Evolutionary conservation across 2,797 vertebrate genomes (phyloP).

Genomic region (Rhadinocentrus ornatus): DNA sequence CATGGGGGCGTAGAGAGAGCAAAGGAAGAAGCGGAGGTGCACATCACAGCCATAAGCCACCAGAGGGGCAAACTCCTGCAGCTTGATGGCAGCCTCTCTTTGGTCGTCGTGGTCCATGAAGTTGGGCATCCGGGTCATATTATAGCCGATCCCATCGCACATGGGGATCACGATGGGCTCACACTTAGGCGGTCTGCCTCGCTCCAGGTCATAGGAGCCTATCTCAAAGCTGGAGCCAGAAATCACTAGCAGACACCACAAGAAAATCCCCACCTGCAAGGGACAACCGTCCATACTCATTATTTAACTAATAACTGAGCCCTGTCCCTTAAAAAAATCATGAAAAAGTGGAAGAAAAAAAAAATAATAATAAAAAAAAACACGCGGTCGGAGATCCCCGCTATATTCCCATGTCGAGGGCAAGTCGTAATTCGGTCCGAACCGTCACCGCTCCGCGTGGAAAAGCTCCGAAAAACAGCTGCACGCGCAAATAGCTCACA

Average conservation of each 20-base stretch:
- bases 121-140: conserved; percentile 98
- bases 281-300: conserved; percentile 83
- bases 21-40: conserved; percentile 98
- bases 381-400: conserved; percentile 44
- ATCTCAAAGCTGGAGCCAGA: conserved; percentile 87
- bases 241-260: conserved; percentile 86
- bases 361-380: conserved; percentile 1
- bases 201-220: conserved; percentile 88
- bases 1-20: conserved; percentile 98
- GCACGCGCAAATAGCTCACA: neutral
- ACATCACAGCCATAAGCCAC: conserved; percentile 96
- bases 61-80: conserved; percentile 94
- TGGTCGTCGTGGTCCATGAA: conserved; percentile 95
- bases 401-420: conserved; percentile 68
- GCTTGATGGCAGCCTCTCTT: conserved; percentile 93
- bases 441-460: conserved; percentile 35
- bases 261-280: conserved; percentile 78
- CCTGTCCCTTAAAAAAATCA: conserved; percentile 30
- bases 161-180: conserved; percentile 95
- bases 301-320: conserved; percentile 28
- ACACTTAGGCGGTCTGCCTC: conserved; percentile 90
- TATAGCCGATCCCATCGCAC: conserved; percentile 98
- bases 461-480: conserved; percentile 9
- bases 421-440: conserved; percentile 31
- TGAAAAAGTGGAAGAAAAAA: conserved; percentile 8